Conservation (phyloP, 2,113 vertebrate species). For the Leiothrix lutea region DNA sequence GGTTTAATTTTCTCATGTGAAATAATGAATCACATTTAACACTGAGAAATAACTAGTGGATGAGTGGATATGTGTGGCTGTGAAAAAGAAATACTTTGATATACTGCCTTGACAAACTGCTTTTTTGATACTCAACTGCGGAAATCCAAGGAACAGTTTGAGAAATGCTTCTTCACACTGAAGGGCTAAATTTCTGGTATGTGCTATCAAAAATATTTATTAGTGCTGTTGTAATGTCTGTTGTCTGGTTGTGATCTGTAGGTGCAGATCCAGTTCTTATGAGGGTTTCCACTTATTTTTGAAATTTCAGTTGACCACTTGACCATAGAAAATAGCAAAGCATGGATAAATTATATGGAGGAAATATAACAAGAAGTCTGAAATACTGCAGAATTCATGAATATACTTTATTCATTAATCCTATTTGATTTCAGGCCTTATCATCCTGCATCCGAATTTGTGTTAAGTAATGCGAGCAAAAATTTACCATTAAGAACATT, state of each 20-base stretch:
- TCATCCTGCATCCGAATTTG: neutral
- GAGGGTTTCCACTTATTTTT: conserved; percentile 34
- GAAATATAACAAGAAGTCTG: neutral
- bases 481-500: neutral
- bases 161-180: neutral
- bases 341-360: neutral
- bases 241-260: neutral
- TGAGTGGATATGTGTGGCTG: neutral
- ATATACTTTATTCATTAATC: neutral
- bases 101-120: neutral
- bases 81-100: neutral
- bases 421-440: neutral
- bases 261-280: conserved; percentile 23
- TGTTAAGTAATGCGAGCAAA: neutral
- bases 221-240: neutral
- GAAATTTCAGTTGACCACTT: neutral
- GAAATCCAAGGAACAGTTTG: neutral
- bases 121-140: neutral
- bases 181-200: neutral
- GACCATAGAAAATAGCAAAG: neutral
- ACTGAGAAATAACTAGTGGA: neutral
- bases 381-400: neutral
- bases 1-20: neutral
- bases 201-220: neutral
- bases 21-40: neutral